Evolutionary conservation across 2,113 vertebrate species (phyloP).

Genomic region (Xiphophorus hellerii): DNA sequence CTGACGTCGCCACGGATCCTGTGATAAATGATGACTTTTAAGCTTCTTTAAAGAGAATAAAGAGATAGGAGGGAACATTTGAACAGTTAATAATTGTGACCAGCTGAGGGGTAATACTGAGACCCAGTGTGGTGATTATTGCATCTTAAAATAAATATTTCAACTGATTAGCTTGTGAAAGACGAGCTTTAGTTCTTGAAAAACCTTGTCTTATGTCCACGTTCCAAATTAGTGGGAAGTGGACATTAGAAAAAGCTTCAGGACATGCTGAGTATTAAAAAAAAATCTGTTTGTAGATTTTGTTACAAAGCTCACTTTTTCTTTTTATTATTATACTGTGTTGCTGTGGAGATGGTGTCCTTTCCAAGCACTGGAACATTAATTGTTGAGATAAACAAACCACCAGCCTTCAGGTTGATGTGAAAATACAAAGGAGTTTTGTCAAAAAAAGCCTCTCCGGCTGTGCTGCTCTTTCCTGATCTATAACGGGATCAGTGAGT

Average conservation of each 20-base stretch:
- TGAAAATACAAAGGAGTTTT: slow-evolving; percentile 49
- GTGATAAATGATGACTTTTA: neutral
- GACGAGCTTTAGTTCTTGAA: neutral
- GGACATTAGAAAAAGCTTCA: too few relatives aligned
- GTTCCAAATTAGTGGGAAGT: too few relatives aligned
- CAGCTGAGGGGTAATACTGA: neutral
- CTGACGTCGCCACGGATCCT: neutral
- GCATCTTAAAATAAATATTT: neutral
- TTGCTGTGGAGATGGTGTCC: neutral
- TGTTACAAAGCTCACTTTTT: slow-evolving; percentile 28
- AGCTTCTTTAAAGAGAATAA: neutral
- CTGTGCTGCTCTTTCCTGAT: slow-evolving; percentile 9
- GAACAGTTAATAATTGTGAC: neutral
- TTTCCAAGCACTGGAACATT: slow-evolving; percentile 20
- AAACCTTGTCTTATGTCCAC: neutral
- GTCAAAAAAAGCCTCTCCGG: slow-evolving; percentile 1
- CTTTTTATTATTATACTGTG: neutral
- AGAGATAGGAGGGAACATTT: neutral
- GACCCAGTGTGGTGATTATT: neutral
- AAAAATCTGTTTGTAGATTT: slow-evolving; percentile 1
- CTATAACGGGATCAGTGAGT: slow-evolving; percentile 19
- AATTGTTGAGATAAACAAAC: slow-evolving; percentile 47
- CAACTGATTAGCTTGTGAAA: neutral
- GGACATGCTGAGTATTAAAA: too few relatives aligned
- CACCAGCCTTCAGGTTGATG: slow-evolving; percentile 28